Evolutionary conservation across 2,113 vertebrate species (phyloP).

Genomic region (Onychostruthus taczanowskii): DNA sequence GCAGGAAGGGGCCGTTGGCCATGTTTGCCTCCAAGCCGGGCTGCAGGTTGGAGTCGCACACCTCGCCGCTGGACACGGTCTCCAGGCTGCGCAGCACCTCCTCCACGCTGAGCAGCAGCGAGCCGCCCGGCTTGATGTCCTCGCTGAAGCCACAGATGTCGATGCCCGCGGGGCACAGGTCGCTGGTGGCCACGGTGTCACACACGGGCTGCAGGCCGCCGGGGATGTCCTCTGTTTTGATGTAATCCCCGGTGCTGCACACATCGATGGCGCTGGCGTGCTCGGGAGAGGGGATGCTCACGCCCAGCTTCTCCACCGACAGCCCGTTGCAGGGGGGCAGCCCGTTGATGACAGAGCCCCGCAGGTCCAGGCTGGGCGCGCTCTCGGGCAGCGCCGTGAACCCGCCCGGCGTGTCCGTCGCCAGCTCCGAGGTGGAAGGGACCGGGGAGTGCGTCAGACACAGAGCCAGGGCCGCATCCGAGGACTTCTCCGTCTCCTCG

Average conservation of each 20-base stretch:
- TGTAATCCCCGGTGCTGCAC: conserved; percentile 82
- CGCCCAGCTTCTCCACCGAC: conserved; percentile 80
- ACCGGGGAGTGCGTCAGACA: conserved; percentile 84
- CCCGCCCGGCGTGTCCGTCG: conserved; percentile 63
- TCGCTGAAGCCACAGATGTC: conserved; percentile 89
- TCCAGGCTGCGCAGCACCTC: conserved; percentile 93
- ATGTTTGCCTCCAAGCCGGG: conserved; percentile 75
- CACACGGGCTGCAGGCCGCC: conserved; percentile 84
- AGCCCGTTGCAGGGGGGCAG: conserved; percentile 90
- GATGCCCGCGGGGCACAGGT: conserved; percentile 85
- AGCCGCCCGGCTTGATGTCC: conserved; percentile 87
- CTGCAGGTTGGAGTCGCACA: conserved; percentile 79
- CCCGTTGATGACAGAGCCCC: conserved; percentile 85
- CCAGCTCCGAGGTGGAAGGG: conserved; percentile 80
- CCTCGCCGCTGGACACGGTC: conserved; percentile 82
- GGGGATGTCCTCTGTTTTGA: conserved; percentile 82
- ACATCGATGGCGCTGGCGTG: conserved; percentile 74
- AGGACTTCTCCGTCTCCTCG: conserved; percentile 76
- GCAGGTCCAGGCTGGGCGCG: conserved; percentile 64
- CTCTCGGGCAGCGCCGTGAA: conserved; percentile 73
- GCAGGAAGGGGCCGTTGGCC: conserved; percentile 83
- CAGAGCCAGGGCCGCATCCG: conserved; percentile 77
- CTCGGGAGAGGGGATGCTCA: conserved; percentile 85
- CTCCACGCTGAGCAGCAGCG: conserved; percentile 91
- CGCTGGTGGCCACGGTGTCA: conserved; percentile 77